Base-by-base conservation (phyloP, 2,797 vertebrate genomes). In the Paguma larvata region DNA sequence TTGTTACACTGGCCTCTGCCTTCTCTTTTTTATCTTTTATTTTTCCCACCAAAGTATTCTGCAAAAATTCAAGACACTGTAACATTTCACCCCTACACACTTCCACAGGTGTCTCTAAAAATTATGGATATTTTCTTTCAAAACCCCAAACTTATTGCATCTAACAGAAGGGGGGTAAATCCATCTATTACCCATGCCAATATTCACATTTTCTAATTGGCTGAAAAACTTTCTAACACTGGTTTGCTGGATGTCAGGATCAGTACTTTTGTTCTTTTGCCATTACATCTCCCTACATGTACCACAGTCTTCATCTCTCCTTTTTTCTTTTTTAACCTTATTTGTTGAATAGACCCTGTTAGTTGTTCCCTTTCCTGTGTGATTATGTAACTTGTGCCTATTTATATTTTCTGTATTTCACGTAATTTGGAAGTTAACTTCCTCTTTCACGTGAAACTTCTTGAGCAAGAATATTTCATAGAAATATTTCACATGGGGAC, bases 51-150 rank as follows among this genome's bases (percentile, higher is more conserved):
- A 7, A 89, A 89, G 25, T 65, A 65, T 91, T 93, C 70, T 87
- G 63, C 86, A 73, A 38, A 87, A 90, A 93, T 88, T 51, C 30
- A 92, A 89, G 5, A 53, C 21, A 92, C 27, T 77, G n/a, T 89
- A 56, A 87, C 32, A 41, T 56, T 78, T 59, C 11, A 27, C 32
- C 14, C 75, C n/a, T 67, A 85, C 34, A 63, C 67, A 75, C 1
- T 72, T 88, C 56, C 19, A 15, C 10, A 88, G 19, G 19, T 53
- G 25, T 30, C 77, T 48, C 32, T 95, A 88, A 85, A 79, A 83
- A 15, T 59, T 65, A 94, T 13, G 16, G 27, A 30, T 41, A 63
- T 63, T 89, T 67, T 94, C 85, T 80, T 85, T 46, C 51, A 94
- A 73, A 92, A 27, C 16, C 51, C 18, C 38, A 78, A 72, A 63